Evolutionary conservation across 2,888 invertebrate genomes (phyloP).

Genomic region (Aphrophora alni): DNA sequence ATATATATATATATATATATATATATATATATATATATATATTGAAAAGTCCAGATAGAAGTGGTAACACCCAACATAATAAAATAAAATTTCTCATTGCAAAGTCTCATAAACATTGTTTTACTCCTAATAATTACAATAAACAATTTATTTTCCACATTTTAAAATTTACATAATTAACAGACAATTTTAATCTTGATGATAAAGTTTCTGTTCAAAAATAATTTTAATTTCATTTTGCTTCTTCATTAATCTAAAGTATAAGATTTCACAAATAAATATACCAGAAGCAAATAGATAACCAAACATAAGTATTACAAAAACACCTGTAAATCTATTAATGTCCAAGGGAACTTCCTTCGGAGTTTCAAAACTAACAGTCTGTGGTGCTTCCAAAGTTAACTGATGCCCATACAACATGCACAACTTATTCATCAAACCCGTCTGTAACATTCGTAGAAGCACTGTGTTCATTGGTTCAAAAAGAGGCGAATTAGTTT

Average conservation of each 20-base stretch:
- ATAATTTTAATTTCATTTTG: background rate
- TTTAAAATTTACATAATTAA: too few relatives aligned
- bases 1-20: too few relatives aligned
- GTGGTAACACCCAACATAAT: too few relatives aligned
- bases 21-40: too few relatives aligned
- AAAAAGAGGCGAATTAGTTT: slow-evolving; percentile 27
- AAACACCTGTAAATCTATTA: background rate
- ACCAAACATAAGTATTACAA: background rate
- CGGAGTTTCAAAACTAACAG: background rate
- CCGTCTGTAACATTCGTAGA: slow-evolving; percentile 29
- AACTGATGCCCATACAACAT: background rate
- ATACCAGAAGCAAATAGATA: background rate
- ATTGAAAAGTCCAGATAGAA: too few relatives aligned
- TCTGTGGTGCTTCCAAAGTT: background rate
- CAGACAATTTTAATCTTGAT: background rate
- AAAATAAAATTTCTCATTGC: too few relatives aligned
- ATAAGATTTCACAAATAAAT: background rate
- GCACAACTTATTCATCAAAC: slow-evolving; percentile 27
- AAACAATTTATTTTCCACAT: too few relatives aligned
- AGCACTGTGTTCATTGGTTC: slow-evolving; percentile 31
- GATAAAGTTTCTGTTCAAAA: background rate
- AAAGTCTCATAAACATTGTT: too few relatives aligned
- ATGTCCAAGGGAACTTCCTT: background rate
- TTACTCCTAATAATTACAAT: too few relatives aligned
- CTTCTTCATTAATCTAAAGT: background rate